Percentiles rank a stretch among this genome's conserved stretches.
These are phyloP conservation scores for Gorsachius goisagi DNA, from an alignment of 2,113 vertebrate species.

Conservation along the genomic window DNA sequence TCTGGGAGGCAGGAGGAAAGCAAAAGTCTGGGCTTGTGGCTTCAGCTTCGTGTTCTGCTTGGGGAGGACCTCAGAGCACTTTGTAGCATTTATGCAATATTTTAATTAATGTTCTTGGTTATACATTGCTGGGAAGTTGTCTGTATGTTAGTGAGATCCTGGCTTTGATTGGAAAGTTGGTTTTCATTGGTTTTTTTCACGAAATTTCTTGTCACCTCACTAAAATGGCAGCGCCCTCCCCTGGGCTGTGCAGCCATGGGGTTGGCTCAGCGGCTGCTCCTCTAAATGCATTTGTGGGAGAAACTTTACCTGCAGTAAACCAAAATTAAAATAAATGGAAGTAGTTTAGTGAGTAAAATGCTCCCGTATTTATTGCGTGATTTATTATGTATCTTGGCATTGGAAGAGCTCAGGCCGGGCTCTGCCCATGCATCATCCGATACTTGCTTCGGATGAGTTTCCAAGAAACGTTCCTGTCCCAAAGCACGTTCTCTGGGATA, in stretches of 20 bases:
- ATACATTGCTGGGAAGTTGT: not conserved
- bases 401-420: not conserved
- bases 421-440: not conserved
- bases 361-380: not conserved
- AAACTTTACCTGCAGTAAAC: not conserved
- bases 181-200: not conserved
- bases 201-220: not conserved
- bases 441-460: not conserved
- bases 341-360: not conserved
- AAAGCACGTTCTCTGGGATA: not conserved
- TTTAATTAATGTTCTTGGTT: not conserved
- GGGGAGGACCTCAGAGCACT: not conserved
- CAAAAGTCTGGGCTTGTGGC: not conserved
- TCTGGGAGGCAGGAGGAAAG: not conserved
- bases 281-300: not conserved
- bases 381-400: not conserved
- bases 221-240: not conserved
- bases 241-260: not conserved
- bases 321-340: not conserved
- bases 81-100: not conserved
- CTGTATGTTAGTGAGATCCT: not conserved
- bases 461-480: not conserved
- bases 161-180: not conserved
- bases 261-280: not conserved
- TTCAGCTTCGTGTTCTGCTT: fast-evolving